phyloP scores from a whole-genome alignment of 1,140 invertebrate genomes.

The Eulimnadia texana region DNA sequence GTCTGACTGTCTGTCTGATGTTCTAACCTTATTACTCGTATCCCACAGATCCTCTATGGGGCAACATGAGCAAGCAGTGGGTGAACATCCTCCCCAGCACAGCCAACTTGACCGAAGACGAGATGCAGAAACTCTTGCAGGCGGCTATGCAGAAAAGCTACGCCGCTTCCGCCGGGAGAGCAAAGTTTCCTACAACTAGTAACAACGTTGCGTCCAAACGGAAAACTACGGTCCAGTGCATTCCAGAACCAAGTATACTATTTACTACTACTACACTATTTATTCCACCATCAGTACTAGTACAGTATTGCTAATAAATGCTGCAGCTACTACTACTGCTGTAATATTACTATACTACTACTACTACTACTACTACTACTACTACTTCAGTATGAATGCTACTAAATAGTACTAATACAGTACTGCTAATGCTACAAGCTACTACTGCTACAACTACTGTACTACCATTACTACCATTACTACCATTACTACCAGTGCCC shows the following conservation, averaged over 20 bases:
- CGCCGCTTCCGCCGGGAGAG: background rate
- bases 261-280: too few relatives aligned
- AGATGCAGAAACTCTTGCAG: background rate
- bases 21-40: background rate
- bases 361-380: too few relatives aligned
- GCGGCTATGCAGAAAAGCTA: background rate
- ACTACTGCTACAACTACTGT: too few relatives aligned
- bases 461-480: too few relatives aligned
- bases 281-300: background rate
- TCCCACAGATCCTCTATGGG: conserved; percentile 4
- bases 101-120: background rate
- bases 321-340: too few relatives aligned
- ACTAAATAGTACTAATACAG: too few relatives aligned
- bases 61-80: conserved; percentile 9
- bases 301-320: background rate
- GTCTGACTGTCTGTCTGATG: background rate
- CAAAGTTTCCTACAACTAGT: background rate
- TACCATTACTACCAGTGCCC: too few relatives aligned
- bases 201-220: background rate
- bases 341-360: too few relatives aligned
- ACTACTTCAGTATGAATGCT: too few relatives aligned
- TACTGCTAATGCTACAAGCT: too few relatives aligned
- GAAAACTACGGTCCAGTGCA: conserved; percentile 43
- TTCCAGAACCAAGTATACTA: conserved; percentile 52
- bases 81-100: background rate